Percentiles rank a stretch among this genome's conserved stretches.
Conservation (phyloP, 2,888 invertebrate genomes). For the Caenorhabditis zanzibari region DNA sequence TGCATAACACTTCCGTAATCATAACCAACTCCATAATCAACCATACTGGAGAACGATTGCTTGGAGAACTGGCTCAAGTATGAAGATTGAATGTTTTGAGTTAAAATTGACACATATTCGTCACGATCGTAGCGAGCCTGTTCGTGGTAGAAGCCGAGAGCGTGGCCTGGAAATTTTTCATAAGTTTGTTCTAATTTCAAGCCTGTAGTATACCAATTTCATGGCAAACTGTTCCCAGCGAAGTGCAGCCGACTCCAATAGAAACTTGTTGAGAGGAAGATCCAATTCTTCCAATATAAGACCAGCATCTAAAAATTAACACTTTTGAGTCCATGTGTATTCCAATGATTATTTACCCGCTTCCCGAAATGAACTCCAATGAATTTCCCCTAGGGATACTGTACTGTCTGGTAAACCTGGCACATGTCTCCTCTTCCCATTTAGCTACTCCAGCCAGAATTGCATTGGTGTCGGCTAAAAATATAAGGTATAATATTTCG, state of each 20-base stretch:
- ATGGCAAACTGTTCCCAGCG: constrained; percentile 80
- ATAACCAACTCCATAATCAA: constrained; percentile 78
- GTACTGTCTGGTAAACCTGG: constrained; percentile 71
- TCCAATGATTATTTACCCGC: constrained; percentile 61
- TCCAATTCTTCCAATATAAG: constrained; percentile 77
- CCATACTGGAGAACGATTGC: constrained; percentile 69
- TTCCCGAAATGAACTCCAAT: constrained; percentile 73
- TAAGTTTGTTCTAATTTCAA: not conserved
- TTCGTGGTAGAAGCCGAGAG: constrained; percentile 82
- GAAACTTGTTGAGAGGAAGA: constrained; percentile 75
- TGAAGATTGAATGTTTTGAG: constrained; percentile 72
- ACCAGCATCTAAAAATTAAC: constrained; percentile 74
- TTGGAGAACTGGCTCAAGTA: constrained; percentile 78
- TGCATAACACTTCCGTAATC: constrained; percentile 82
- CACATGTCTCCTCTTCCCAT: constrained; percentile 79
- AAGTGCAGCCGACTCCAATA: constrained; percentile 81
- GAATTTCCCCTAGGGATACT: constrained; percentile 52
- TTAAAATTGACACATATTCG: constrained; percentile 75
- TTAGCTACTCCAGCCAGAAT: constrained; percentile 74
- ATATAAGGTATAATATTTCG: not conserved
- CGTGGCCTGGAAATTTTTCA: constrained; percentile 73
- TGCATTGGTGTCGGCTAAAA: constrained; percentile 72
- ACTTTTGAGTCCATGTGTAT: not conserved
- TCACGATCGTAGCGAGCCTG: constrained; percentile 81
- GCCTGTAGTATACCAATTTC: constrained; percentile 81